Evolutionary conservation across 2,888 invertebrate genomes (phyloP).

Genomic region (Leptinotarsa peninsularis): DNA sequence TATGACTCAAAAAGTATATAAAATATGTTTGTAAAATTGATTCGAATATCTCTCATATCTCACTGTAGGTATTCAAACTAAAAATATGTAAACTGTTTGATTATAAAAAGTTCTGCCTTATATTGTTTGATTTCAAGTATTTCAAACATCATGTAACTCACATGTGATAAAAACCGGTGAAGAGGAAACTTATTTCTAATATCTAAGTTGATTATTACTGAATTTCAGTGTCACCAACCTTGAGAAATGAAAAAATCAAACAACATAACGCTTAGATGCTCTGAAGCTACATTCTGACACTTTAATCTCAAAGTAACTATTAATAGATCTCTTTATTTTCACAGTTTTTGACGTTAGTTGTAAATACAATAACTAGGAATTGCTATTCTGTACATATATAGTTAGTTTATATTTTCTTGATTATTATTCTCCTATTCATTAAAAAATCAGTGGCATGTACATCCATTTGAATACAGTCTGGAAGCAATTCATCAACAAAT

Average conservation of each 20-base stretch:
- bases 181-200: too few species aligned
- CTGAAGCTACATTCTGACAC: not conserved
- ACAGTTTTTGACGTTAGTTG: not conserved
- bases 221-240: not conserved
- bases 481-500: not conserved
- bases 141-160: not conserved
- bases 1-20: not conserved
- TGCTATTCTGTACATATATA: conserved; percentile 17
- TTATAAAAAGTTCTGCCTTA: not conserved
- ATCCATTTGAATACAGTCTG: not conserved
- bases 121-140: not conserved
- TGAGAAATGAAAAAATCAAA: not conserved
- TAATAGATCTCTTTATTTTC: not conserved
- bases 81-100: not conserved
- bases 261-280: not conserved
- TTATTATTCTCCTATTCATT: conserved; percentile 1
- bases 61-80: not conserved
- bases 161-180: too few species aligned
- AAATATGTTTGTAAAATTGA: not conserved
- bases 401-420: not conserved
- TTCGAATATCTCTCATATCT: not conserved
- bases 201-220: too few species aligned
- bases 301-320: conserved; percentile 7
- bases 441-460: not conserved
- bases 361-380: conserved; percentile 14